Evolutionary conservation across 2,888 invertebrate species (phyloP), one percentile per base, ranked within the genome.

Genomic region (Eumacrocentrus americanus): DNA sequence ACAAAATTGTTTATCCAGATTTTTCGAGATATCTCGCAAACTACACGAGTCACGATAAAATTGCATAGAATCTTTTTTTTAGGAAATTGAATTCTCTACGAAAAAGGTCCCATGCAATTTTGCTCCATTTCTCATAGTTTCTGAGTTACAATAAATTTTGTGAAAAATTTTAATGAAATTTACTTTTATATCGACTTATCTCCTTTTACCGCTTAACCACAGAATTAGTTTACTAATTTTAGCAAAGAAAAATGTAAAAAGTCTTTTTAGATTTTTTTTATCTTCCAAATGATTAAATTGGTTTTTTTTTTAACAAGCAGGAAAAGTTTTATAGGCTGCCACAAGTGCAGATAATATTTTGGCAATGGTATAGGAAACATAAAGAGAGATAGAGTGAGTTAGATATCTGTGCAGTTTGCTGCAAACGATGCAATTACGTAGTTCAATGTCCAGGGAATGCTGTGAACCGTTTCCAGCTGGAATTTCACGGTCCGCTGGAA

Each of bases 381-480:
- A 47, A 37, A 38, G 40, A 47, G 50, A 54, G 23, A 35, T 34
- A 61, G 58, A 52, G 29, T 37, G 53, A 38, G 38, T 67, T 62
- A 66, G 63, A n/a, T n/a, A n/a, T n/a, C n/a, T n/a, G n/a, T 67
- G 69, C 69, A 71, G 69, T 73, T 72, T 69, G 67, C 70, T 71
- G 66, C 71, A 69, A 70, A 69, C 71, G 70, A 72, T 74, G 74
- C 74, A 77, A 77, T 77, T 76, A 76, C 72, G 61, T 61, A 69
- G 72, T 71, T 72, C 72, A 75, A 75, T 75, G 73, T 71, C 71
- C 71, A 63, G 67, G 67, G 70, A 75, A 73, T 73, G 70, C 68
- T 62, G 67, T 62, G 65, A 63, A 67, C 68, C 68, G 69, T 70
- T 73, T 71, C 69, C 71, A 70, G 68, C 65, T 71, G 74, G 69